Evolutionary conservation across 2,797 vertebrate genomes (phyloP).

Genomic region (Gallinago stenura): DNA sequence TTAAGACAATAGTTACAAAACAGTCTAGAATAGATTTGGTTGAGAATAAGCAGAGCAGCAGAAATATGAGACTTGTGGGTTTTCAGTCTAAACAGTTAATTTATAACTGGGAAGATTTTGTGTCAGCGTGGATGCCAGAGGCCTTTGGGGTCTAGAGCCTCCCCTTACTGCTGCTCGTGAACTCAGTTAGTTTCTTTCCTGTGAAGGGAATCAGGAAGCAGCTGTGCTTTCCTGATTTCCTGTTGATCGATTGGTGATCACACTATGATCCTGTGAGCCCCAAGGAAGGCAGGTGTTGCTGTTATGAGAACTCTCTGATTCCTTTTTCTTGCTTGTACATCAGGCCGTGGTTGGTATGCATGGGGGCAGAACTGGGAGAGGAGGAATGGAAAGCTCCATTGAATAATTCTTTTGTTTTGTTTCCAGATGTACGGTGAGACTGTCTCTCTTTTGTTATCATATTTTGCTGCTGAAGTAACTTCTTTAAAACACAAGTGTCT

Average conservation of each 20-base stretch:
- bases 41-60: not conserved
- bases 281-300: slow-evolving; percentile 44
- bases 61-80: not conserved
- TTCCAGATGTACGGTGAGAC: not conserved
- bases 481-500: not conserved
- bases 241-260: slow-evolving; percentile 71
- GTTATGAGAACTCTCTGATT: not conserved
- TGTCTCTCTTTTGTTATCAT: not conserved
- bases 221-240: slow-evolving; percentile 65
- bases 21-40: not conserved
- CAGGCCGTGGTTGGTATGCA: not conserved
- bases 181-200: slow-evolving; percentile 43
- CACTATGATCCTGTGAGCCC: not conserved
- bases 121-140: slow-evolving; percentile 51
- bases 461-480: not conserved
- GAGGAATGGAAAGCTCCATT: not conserved
- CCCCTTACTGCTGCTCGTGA: slow-evolving; percentile 29
- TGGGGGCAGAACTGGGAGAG: not conserved
- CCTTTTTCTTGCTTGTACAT: not conserved
- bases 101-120: not conserved
- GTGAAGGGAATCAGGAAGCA: slow-evolving; percentile 58
- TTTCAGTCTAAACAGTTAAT: not conserved
- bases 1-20: not conserved
- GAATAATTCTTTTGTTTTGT: not conserved
- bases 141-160: slow-evolving; percentile 57